Evolutionary conservation across 2,797 vertebrate genomes (phyloP).

Genomic region (Limosa lapponica): DNA sequence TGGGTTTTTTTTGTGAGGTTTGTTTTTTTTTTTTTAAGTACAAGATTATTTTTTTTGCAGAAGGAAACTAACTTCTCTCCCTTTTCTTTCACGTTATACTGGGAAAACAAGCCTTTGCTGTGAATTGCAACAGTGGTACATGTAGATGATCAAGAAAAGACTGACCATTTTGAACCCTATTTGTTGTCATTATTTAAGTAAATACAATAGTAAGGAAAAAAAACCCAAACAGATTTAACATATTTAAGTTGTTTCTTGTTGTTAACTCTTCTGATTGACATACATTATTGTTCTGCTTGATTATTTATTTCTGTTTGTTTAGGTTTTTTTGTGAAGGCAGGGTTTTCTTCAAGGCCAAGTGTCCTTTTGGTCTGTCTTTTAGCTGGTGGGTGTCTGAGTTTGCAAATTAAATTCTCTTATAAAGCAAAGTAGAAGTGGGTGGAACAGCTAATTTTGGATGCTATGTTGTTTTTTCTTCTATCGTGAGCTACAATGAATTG

Average conservation of each 20-base stretch:
- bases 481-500: neutral
- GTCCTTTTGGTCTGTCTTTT: neutral
- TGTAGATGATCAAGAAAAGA: neutral
- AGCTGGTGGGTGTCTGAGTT: neutral
- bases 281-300: neutral
- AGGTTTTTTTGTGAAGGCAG: neutral
- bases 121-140: neutral
- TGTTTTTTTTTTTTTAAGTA: neutral
- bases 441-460: neutral
- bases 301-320: neutral
- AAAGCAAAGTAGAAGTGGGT: neutral
- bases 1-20: too few species aligned
- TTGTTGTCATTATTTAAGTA: neutral
- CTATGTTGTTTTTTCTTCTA: neutral
- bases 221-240: too few species aligned
- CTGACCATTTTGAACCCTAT: neutral
- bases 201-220: too few species aligned
- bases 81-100: neutral
- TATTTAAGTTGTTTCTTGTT: neutral
- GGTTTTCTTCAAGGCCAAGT: neutral
- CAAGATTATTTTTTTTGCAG: neutral
- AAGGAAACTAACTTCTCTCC: neutral
- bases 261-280: neutral
- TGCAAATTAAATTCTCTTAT: neutral
- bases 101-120: neutral